A percentile compares a stretch with the other conserved stretches of the same genome.
phyloP scores from a whole-genome alignment of 2,888 invertebrate genomes.

The Tiphia femorata region DNA sequence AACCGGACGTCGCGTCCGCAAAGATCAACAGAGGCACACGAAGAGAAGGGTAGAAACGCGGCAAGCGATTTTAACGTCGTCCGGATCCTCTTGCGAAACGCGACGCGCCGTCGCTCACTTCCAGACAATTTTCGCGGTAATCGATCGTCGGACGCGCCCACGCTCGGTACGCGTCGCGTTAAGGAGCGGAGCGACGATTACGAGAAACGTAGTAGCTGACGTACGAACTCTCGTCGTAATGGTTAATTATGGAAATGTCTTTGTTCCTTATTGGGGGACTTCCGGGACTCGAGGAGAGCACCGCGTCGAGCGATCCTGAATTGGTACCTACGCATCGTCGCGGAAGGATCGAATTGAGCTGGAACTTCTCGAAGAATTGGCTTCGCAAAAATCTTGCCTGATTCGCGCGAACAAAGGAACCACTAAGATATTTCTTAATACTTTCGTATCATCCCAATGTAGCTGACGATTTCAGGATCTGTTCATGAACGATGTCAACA shows the following conservation, averaged over 20 bases:
- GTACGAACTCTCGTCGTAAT: conserved; percentile 35
- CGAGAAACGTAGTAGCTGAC: conserved; percentile 23
- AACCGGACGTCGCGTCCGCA: not conserved
- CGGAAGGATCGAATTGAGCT: conserved; percentile 4
- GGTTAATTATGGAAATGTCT: conserved; percentile 47
- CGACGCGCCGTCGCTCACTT: conserved; percentile 3
- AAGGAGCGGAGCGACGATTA: conserved; percentile 10
- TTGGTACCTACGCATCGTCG: conserved; percentile 12
- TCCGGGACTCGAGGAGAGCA: conserved; percentile 34
- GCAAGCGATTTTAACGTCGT: not conserved
- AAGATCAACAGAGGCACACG: not conserved
- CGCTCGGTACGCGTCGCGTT: not conserved
- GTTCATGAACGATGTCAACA: too few species aligned
- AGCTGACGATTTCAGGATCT: too few species aligned
- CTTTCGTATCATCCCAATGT: too few species aligned
- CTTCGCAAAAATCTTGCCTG: too few species aligned
- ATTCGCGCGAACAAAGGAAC: too few species aligned
- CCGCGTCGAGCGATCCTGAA: conserved; percentile 12
- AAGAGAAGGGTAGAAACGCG: not conserved
- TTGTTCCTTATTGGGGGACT: conserved; percentile 45
- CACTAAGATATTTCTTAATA: too few species aligned
- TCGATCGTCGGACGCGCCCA: not conserved
- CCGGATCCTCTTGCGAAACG: not conserved
- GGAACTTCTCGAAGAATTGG: too few species aligned
- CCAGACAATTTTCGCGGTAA: conserved; percentile 20